Evolutionary conservation across 1,140 invertebrate species (phyloP), one percentile per base, ranked within the genome.

Genomic region (Leptoteleia sp.): DNA sequence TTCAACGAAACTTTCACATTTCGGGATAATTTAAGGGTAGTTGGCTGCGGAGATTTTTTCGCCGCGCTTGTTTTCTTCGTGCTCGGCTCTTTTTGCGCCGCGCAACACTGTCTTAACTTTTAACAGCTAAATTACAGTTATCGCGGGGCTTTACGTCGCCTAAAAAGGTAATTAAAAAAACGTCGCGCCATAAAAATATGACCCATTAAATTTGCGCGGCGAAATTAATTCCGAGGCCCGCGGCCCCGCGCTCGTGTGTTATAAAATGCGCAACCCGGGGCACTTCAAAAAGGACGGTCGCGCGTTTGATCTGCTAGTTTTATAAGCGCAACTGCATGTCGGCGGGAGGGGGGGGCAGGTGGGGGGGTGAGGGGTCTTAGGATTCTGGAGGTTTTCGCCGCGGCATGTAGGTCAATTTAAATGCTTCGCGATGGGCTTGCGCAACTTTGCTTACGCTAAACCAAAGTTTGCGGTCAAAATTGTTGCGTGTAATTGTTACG

Each of bases 281-380:
- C 9, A 57, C 55, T 72, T 62, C 55, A 72, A 72, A 72, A 54
- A n/a, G n/a, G 54, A 4, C 29, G 17, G 35, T 17, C 48, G 8
- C 8, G n/a, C 33, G 70, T 64, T 73, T 73, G 70, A 73, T 73
- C 70, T n/a, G n/a, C 57, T 57, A 55, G 50, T 64, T 55, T 64
- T 73, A 45, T 54, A 54, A 22, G 16, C 35, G 19, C 19, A 29
- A 42, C 29, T 29, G 38, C 54, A 35, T 67, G 11, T 38, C n/a
- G n/a, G n/a, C n/a, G n/a, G n/a, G n/a, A n/a, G n/a, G n/a, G n/a
- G n/a, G n/a, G n/a, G n/a, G n/a, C n/a, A n/a, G n/a, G n/a, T n/a
- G n/a, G n/a, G n/a, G n/a, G n/a, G n/a, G n/a, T n/a, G n/a, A 1
- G 31, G 48, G 37, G 33, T 68, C 52, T 57, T 57, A n/a, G 19